Percentiles rank a stretch among this genome's conserved stretches.
Evolutionary conservation across 2,797 vertebrate species (phyloP).

Genomic region (Manis pentadactyla): DNA sequence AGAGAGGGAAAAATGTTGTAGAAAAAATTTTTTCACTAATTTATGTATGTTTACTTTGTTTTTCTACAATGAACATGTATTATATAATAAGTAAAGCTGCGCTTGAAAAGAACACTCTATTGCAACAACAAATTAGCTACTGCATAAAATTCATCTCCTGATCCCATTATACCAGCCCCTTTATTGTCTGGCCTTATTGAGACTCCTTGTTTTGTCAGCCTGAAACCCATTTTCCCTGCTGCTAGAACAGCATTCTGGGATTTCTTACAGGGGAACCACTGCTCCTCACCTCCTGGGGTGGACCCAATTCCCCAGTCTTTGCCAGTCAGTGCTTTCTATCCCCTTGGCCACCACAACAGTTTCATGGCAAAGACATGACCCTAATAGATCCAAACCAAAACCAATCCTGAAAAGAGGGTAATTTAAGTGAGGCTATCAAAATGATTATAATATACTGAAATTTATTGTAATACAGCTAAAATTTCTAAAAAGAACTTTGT

Average conservation of each 20-base stretch:
- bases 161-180: neutral
- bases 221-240: neutral
- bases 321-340: neutral
- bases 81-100: neutral
- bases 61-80: neutral
- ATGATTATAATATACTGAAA: neutral
- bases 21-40: constrained; percentile 43
- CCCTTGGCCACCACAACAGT: neutral
- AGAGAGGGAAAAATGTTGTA: neutral
- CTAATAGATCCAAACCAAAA: constrained; percentile 20
- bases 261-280: neutral
- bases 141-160: neutral
- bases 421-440: constrained; percentile 27
- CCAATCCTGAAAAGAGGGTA: neutral
- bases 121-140: neutral
- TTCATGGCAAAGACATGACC: neutral
- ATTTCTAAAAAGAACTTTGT: neutral
- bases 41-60: neutral
- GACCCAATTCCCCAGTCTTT: neutral
- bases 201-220: neutral
- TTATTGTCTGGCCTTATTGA: neutral
- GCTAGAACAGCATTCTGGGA: neutral
- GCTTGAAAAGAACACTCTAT: neutral
- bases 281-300: neutral
- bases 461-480: neutral